Percentiles rank a stretch among this genome's conserved stretches.
phyloP scores from a whole-genome alignment of 2,888 invertebrate species.

The Chymomyza amoena region DNA sequence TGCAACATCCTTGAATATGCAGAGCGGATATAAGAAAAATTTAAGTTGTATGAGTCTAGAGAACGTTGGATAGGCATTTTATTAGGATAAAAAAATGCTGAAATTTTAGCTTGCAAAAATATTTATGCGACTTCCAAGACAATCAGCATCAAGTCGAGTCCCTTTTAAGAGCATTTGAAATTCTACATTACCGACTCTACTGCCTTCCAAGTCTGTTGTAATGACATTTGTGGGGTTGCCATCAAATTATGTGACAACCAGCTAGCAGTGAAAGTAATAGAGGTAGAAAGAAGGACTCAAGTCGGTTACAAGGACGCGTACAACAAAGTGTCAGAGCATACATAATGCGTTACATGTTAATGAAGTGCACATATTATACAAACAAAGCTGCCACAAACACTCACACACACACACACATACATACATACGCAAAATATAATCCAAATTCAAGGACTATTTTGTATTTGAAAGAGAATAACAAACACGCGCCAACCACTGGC shows the following conservation, averaged over 20 bases:
- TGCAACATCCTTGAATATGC: background rate
- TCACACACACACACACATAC: background rate
- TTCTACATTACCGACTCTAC: too few relatives aligned
- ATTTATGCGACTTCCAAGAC: too few relatives aligned
- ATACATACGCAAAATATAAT: conserved; percentile 6
- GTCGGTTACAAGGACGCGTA: background rate
- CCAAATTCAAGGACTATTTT: conserved; percentile 1
- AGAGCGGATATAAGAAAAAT: too few relatives aligned
- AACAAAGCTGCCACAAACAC: background rate
- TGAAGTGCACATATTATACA: background rate
- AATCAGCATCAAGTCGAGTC: too few relatives aligned
- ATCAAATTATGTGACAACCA: background rate
- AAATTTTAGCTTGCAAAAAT: too few relatives aligned
- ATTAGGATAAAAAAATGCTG: too few relatives aligned
- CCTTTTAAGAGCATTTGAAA: background rate
- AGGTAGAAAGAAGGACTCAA: background rate
- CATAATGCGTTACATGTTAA: background rate
- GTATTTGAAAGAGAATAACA: background rate
- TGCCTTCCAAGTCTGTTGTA: background rate
- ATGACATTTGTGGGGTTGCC: background rate
- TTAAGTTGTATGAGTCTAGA: too few relatives aligned
- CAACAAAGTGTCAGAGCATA: background rate
- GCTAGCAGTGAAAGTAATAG: background rate
- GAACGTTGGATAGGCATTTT: too few relatives aligned
- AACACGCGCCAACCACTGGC: background rate